Evolutionary conservation across 2,797 vertebrate genomes (phyloP), one percentile per base, ranked within the genome.

Genomic region (Lepus oiostolus): DNA sequence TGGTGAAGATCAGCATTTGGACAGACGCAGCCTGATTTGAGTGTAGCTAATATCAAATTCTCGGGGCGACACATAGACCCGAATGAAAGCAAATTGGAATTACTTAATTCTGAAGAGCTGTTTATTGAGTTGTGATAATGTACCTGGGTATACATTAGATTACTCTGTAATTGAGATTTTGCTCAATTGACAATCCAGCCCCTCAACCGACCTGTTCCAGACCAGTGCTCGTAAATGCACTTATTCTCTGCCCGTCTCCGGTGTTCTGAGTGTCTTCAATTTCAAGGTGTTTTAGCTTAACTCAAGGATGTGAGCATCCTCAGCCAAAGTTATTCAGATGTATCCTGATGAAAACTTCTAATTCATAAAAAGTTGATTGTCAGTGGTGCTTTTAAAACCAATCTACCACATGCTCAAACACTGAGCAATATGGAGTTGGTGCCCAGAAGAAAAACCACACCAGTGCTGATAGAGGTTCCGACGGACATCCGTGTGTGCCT

Each of bases 41-140:
- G 30, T 68, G 50, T 76, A 82, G 89, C 58, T 93, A 90, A 96
- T 47, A 96, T 88, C 92, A 96, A 82, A 97, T 97, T 92, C 95
- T 90, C 87, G 62, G 90, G 92, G 88, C 22, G 1, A 28, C 89
- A 79, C 92, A 72, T 71, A 68, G 94, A 52, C 32, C 4, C 85
- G 91, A 97, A 93, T 96, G 96, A 95, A 95, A 97, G 96, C 70
- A 96, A 96, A 97, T 92, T 97, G 95, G 91, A 97, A 97, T 96
- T 75, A 93, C 95, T 97, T 98, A 94, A 96, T 98, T 97, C 95
- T 82, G 85, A 97, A 95, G 97, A 97, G 96, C 91, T 97, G 94
- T 97, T 98, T 98, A 98, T 97, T 97, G 97, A 97, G 97, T 97
- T 97, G 96, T 76, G 95, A 32, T 97, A 95, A 97, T 96, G 96